These are phyloP conservation scores for Ciona savignyi DNA, from an alignment of 23 tunicate genomes.

Conservation along the genomic window DNA sequence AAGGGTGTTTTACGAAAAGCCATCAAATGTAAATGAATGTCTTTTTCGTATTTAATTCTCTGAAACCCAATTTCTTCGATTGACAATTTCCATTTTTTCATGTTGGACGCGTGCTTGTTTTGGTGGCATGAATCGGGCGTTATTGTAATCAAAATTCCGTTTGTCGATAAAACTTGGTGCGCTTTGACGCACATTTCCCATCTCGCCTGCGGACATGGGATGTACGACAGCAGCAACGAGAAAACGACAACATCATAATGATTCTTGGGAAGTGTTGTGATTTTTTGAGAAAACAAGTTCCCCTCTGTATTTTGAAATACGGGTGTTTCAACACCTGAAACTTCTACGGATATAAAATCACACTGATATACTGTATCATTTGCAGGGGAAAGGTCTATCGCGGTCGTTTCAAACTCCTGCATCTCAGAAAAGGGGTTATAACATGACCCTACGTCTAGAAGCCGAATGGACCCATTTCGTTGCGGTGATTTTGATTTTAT, in stretches of 20 bases:
- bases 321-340: background rate
- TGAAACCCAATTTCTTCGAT: constrained; percentile 71
- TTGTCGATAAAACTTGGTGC: constrained; percentile 28
- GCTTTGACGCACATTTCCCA: constrained; percentile 77
- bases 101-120: constrained; percentile 64
- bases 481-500: background rate
- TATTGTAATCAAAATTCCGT: constrained; percentile 57
- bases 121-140: constrained; percentile 83
- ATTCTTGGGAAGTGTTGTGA: constrained; percentile 11
- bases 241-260: constrained; percentile 72
- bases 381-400: constrained; percentile 67
- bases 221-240: constrained; percentile 64
- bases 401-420: constrained; percentile 38
- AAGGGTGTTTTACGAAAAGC: constrained; percentile 67
- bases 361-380: constrained; percentile 42
- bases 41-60: constrained; percentile 55
- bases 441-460: too few relatives aligned
- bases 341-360: constrained; percentile 57
- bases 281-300: background rate
- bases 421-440: constrained; percentile 46
- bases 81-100: constrained; percentile 61
- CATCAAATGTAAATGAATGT: constrained; percentile 56
- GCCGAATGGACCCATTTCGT: constrained; percentile 7
- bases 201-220: constrained; percentile 64
- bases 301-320: background rate